phyloP scores from a whole-genome alignment of 2,797 vertebrate species.

The Lemur catta region DNA sequence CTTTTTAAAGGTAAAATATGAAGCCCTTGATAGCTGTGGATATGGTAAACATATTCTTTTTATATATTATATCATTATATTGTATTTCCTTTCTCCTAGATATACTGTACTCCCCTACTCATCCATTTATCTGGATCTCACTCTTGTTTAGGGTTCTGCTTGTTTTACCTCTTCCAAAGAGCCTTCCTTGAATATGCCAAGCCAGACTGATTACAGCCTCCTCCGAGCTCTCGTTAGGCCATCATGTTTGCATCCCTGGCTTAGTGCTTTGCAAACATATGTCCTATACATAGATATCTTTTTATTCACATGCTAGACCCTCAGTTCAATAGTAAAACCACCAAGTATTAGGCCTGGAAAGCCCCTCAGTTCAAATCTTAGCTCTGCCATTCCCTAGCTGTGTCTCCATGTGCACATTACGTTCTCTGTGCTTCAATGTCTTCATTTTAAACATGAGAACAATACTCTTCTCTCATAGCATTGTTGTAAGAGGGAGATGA shows the following conservation, averaged over 20 bases:
- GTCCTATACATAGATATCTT: neutral
- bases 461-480: neutral
- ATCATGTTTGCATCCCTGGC: neutral
- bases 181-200: neutral
- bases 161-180: neutral
- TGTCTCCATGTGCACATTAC: neutral
- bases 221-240: neutral
- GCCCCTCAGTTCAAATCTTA: neutral
- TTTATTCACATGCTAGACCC: neutral
- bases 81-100: neutral
- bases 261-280: neutral
- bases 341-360: neutral
- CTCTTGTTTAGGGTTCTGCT: neutral
- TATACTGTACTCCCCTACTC: neutral
- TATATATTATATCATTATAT: neutral
- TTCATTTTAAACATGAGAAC: neutral
- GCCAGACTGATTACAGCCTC: neutral
- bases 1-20: neutral
- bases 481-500: neutral
- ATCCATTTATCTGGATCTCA: neutral
- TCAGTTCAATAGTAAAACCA: neutral
- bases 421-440: neutral
- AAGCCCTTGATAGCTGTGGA: neutral
- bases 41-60: neutral
- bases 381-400: neutral